These are phyloP conservation scores for Phaonia tiefii DNA, from an alignment of 2,888 invertebrate genomes.

Conservation along the genomic window DNA sequence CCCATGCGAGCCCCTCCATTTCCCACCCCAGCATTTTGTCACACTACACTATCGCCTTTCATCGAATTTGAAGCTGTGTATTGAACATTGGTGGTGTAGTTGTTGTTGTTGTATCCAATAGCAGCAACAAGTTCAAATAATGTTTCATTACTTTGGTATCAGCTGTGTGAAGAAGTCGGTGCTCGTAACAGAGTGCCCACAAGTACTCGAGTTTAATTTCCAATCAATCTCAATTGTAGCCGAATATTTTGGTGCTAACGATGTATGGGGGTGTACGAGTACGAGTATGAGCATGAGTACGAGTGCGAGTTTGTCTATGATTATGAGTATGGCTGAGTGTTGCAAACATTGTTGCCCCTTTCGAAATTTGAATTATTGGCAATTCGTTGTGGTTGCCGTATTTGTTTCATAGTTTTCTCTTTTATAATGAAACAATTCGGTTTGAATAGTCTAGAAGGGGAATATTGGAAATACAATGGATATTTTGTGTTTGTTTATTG, in stretches of 20 bases:
- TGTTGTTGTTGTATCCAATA: neutral
- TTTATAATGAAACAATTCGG: slow-evolving; percentile 1
- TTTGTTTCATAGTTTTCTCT: neutral
- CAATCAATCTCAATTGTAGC: slow-evolving; percentile 42
- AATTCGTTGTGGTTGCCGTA: slow-evolving; percentile 32
- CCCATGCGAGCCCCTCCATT: too few relatives aligned
- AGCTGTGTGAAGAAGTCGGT: neutral
- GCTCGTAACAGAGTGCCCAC: neutral
- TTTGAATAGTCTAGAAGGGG: neutral
- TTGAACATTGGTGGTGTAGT: too few relatives aligned
- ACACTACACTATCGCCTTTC: too few relatives aligned
- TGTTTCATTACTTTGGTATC: neutral
- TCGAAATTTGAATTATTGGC: neutral
- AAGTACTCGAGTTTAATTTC: slow-evolving; percentile 26
- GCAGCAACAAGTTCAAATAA: neutral
- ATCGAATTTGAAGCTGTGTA: too few relatives aligned
- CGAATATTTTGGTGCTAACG: slow-evolving; percentile 12
- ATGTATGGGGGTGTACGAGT: neutral
- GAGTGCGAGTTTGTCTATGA: neutral
- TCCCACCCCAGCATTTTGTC: too few relatives aligned
- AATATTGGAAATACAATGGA: too few relatives aligned
- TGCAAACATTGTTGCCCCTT: neutral
- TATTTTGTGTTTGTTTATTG: too few relatives aligned
- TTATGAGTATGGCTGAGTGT: neutral
- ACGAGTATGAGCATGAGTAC: too few relatives aligned